Evolutionary conservation across 2,888 invertebrate genomes (phyloP), one percentile per base, ranked within the genome.

Genomic region (Microctonus aethiopoides): DNA sequence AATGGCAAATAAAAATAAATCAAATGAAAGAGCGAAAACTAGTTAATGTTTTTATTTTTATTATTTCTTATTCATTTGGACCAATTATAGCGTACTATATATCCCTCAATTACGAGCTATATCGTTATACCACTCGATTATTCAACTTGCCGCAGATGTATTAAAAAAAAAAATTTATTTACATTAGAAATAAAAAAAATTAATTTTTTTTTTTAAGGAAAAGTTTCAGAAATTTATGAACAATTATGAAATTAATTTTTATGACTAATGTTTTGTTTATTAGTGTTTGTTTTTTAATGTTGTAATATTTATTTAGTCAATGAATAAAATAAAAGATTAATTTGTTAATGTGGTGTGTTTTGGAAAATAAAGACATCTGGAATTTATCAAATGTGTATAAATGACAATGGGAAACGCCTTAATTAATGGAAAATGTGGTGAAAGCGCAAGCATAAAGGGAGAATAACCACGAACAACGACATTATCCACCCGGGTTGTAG

Each of bases 351-450:
- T 24, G 10, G 11, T 0, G 26, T 52, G 26, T 26, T 54, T 54
- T 3, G 26, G 22, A 26, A 10, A 26, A 54, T 2, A 52, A 9
- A 24, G 46, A 54, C 24, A 24, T 22, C 26, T 13, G 26, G 16
- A 46, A 13, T 26, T 32, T 41, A 10, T 39, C 22, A 29, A 57
- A 29, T 57, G 54, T 65, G 29, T 46, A 46, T 34, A 29, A 36
- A 39, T 57, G 67, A 52, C 61, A 46, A 57, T 63, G 70, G 68
- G 70, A 29, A 64, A 72, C 70, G 68, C 67, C 75, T 67, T 70
- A 75, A 73, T 75, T 75, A 72, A 67, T 11, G 68, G 66, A 73
- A 72, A 73, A 72, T 70, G 70, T 67, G 64, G 46, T 52, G 46
- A 63, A 32, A 46, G 62, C 29, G 60, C 26, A 56, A 36, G 52